phyloP scores from a whole-genome alignment of 64 coral and sea anemone species.

The Pocillopora verrucosa region DNA sequence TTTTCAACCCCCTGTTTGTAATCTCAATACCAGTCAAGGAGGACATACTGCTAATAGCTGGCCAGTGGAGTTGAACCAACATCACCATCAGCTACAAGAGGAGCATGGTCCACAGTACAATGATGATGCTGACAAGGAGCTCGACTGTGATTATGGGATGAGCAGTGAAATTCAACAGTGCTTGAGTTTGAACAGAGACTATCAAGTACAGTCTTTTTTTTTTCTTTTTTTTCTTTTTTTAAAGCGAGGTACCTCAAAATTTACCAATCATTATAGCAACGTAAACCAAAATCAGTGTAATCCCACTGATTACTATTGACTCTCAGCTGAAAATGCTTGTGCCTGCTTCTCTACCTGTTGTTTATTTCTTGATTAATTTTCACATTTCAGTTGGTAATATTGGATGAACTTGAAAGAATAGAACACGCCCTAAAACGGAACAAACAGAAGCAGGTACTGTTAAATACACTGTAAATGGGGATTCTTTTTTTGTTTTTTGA shows the following conservation, averaged over 20 bases:
- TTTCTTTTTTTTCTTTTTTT: not conserved
- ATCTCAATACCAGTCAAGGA: not conserved
- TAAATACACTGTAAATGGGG: not conserved
- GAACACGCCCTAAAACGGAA: conserved; percentile 69
- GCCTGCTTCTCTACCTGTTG: too few relatives aligned
- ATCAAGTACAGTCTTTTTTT: conserved; percentile 10
- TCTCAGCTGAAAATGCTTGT: too few relatives aligned
- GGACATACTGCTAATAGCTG: not conserved
- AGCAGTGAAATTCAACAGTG: conserved; percentile 26
- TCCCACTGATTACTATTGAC: too few relatives aligned
- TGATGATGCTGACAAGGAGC: not conserved
- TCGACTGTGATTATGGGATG: not conserved
- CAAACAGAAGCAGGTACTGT: conserved; percentile 66
- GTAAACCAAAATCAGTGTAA: too few relatives aligned
- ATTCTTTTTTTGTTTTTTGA: not conserved
- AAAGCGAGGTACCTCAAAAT: too few relatives aligned
- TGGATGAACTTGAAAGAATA: conserved; percentile 72
- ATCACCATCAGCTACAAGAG: not conserved
- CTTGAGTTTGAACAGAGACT: conserved; percentile 28
- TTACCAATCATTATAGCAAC: too few relatives aligned
- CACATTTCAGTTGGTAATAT: conserved; percentile 53
- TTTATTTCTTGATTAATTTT: not conserved
- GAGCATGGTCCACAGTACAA: not conserved
- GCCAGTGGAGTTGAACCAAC: not conserved
- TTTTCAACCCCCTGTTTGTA: not conserved